A percentile compares a stretch with the other conserved stretches of the same genome.
These are phyloP conservation scores for Cephus spinipes DNA, from an alignment of 2,888 invertebrate species.

Conservation along the genomic window DNA sequence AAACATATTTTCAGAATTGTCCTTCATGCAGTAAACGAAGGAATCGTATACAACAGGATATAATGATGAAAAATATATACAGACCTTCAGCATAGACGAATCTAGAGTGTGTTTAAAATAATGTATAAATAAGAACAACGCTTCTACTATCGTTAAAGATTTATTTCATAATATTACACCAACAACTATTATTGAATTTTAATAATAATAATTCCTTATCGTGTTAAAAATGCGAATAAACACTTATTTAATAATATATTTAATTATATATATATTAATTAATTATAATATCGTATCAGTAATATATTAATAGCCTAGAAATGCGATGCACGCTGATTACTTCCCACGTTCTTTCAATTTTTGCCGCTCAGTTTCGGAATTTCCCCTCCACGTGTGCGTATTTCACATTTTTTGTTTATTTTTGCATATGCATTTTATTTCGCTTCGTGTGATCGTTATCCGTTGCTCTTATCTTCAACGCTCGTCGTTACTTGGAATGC, in stretches of 20 bases:
- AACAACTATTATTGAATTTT: constrained; percentile 66
- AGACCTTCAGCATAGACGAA: not conserved
- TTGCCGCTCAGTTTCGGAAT: constrained; percentile 12
- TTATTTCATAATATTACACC: constrained; percentile 67
- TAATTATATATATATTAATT: constrained; percentile 52
- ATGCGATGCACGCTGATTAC: constrained; percentile 54
- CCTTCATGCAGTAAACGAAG: not conserved
- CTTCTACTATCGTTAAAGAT: constrained; percentile 60
- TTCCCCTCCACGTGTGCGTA: not conserved
- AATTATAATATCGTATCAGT: constrained; percentile 60
- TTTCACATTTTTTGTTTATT: constrained; percentile 15
- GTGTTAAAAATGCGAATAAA: constrained; percentile 65
- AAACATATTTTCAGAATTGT: not conserved
- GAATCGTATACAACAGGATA: not conserved
- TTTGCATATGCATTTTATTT: constrained; percentile 6
- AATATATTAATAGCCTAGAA: constrained; percentile 60
- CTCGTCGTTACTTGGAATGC: constrained; percentile 48
- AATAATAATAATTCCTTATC: constrained; percentile 63
- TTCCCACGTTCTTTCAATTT: constrained; percentile 12
- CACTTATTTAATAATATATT: constrained; percentile 61
- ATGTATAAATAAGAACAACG: not conserved
- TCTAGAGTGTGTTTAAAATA: not conserved
- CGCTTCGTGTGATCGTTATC: not conserved
- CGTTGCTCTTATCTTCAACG: not conserved
- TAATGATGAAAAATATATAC: not conserved